Percentiles rank a stretch among this genome's conserved stretches.
Evolutionary conservation across 2,888 invertebrate species (phyloP).

Genomic region (Imbricaverruca yamaguchii): DNA sequence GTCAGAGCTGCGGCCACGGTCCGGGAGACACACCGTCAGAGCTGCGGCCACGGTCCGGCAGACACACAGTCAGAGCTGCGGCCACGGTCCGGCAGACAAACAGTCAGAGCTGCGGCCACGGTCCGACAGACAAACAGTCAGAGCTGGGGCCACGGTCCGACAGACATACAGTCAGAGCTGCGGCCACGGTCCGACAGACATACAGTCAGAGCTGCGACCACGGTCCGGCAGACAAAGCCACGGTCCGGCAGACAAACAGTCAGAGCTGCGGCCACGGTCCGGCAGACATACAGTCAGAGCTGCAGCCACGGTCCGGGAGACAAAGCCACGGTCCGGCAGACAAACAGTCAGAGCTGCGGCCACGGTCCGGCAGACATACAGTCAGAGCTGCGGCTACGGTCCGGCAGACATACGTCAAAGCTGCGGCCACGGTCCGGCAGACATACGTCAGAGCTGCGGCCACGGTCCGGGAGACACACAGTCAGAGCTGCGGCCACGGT

Average conservation of each 20-base stretch:
- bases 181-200: too few relatives aligned
- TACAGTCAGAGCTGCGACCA: background rate
- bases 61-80: background rate
- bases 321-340: too few relatives aligned
- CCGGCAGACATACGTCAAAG: background rate
- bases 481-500: background rate
- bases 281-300: background rate
- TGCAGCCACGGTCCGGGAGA: background rate
- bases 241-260: background rate
- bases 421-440: background rate
- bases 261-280: background rate
- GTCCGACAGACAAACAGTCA: background rate
- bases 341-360: background rate
- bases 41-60: too few relatives aligned
- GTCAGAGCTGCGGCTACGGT: too few relatives aligned
- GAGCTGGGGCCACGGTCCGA: background rate
- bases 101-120: too few relatives aligned
- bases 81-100: background rate
- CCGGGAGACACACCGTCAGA: too few relatives aligned
- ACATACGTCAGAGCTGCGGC: too few relatives aligned
- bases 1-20: background rate
- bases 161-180: too few relatives aligned
- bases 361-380: background rate
- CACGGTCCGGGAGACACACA: too few relatives aligned
- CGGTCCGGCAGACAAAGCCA: too few relatives aligned